phyloP scores from a whole-genome alignment of 2,113 vertebrate genomes.

The Xiphophorus hellerii region DNA sequence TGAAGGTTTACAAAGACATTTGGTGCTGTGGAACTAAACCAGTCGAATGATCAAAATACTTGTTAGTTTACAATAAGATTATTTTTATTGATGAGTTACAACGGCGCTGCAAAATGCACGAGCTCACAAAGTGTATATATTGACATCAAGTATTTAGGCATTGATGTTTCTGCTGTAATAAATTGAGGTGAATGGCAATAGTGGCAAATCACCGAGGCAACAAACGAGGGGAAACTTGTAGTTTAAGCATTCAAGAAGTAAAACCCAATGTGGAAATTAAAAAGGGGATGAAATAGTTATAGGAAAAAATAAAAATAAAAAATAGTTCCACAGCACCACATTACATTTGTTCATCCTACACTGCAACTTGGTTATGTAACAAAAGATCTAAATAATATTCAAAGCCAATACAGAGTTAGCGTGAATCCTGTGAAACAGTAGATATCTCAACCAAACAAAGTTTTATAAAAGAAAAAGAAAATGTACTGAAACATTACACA shows the following conservation, averaged over 20 bases:
- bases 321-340: slow-evolving; percentile 67
- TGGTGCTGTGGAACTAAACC: slow-evolving; percentile 71
- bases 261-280: too few species aligned
- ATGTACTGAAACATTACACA: slow-evolving; percentile 84
- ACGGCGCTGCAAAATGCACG: background rate
- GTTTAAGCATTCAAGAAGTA: background rate
- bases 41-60: slow-evolving; percentile 30
- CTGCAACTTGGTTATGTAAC: slow-evolving; percentile 70
- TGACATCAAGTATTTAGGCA: slow-evolving; percentile 2
- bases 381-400: slow-evolving; percentile 76
- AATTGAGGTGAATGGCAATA: background rate
- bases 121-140: background rate
- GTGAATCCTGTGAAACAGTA: slow-evolving; percentile 68
- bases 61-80: background rate
- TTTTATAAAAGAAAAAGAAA: slow-evolving; percentile 74
- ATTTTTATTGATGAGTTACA: slow-evolving; percentile 3
- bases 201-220: background rate
- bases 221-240: background rate
- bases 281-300: background rate
- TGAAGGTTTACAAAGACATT: slow-evolving; percentile 53
- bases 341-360: slow-evolving; percentile 52
- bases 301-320: slow-evolving; percentile 20
- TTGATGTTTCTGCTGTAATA: background rate
- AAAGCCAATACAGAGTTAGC: slow-evolving; percentile 71
- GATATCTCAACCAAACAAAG: slow-evolving; percentile 66